Percentiles rank a stretch among this genome's conserved stretches.
Conservation (phyloP, 2,113 vertebrate species). For the Pica pica region DNA sequence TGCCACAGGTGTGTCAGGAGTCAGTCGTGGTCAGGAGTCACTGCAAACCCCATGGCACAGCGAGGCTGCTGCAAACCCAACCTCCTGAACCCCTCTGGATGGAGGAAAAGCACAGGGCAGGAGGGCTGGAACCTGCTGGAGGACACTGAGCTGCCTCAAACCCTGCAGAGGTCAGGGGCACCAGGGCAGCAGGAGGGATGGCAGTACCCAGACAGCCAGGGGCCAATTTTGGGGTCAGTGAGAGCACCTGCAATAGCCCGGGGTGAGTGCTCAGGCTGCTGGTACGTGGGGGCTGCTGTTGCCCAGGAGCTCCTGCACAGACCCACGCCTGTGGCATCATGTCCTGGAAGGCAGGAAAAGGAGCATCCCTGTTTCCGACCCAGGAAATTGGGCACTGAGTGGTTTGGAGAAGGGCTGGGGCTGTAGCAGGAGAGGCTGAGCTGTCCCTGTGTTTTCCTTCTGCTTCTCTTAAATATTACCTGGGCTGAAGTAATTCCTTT, state of each 20-base stretch:
- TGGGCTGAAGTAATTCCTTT: not conserved
- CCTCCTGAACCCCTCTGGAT: not conserved
- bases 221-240: not conserved
- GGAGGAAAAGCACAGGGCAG: not conserved
- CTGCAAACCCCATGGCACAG: rapidly evolving
- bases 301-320: not conserved
- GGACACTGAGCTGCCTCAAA: not conserved
- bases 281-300: not conserved
- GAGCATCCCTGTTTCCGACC: not conserved
- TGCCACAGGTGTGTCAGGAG: not conserved
- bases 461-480: not conserved
- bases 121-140: not conserved
- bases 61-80: not conserved
- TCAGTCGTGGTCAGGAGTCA: rapidly evolving
- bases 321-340: rapidly evolving
- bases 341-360: not conserved
- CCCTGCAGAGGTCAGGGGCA: not conserved
- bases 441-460: not conserved
- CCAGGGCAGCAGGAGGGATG: not conserved
- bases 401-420: not conserved
- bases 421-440: not conserved
- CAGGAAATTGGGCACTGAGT: rapidly evolving
- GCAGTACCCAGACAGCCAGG: not conserved
- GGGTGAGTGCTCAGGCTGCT: not conserved
- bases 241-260: not conserved